These are phyloP conservation scores for Drosophila pseudoobscura DNA, from an alignment of 1,140 invertebrate genomes.

Conservation along the genomic window DNA sequence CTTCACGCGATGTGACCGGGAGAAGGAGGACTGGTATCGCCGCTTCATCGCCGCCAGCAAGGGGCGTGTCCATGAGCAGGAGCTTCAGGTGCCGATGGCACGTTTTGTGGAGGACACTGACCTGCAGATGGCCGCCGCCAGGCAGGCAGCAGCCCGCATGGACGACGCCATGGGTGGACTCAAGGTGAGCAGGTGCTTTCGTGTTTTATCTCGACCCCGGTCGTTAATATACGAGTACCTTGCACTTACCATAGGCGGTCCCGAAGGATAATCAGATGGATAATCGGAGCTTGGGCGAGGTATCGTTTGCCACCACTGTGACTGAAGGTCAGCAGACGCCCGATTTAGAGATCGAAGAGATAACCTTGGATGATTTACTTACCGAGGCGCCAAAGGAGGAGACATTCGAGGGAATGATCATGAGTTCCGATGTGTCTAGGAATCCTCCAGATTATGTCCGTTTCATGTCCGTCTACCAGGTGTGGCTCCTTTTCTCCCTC, in stretches of 20 bases:
- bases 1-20: constrained; percentile 92
- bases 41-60: constrained; percentile 72
- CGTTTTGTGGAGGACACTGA: constrained; percentile 69
- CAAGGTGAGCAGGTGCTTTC: constrained; percentile 1
- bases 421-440: constrained; percentile 69
- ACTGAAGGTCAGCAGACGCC: constrained; percentile 42
- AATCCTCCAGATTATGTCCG: constrained; percentile 70
- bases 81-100: constrained; percentile 67
- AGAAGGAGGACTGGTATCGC: constrained; percentile 94
- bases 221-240: neutral
- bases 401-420: constrained; percentile 69
- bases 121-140: constrained; percentile 65
- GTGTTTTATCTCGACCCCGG: no score
- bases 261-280: constrained; percentile 13
- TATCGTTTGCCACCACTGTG: neutral
- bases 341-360: constrained; percentile 46
- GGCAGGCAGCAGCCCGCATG: constrained; percentile 47
- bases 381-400: constrained; percentile 40
- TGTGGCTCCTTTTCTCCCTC: constrained; percentile 7
- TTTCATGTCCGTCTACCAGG: constrained; percentile 82
- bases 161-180: constrained; percentile 16
- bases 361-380: constrained; percentile 31
- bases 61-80: constrained; percentile 69
- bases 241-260: neutral
- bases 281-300: constrained; percentile 1